These are phyloP conservation scores for Arctocebus calabarensis DNA, from an alignment of 2,797 vertebrate genomes.

Conservation along the genomic window DNA sequence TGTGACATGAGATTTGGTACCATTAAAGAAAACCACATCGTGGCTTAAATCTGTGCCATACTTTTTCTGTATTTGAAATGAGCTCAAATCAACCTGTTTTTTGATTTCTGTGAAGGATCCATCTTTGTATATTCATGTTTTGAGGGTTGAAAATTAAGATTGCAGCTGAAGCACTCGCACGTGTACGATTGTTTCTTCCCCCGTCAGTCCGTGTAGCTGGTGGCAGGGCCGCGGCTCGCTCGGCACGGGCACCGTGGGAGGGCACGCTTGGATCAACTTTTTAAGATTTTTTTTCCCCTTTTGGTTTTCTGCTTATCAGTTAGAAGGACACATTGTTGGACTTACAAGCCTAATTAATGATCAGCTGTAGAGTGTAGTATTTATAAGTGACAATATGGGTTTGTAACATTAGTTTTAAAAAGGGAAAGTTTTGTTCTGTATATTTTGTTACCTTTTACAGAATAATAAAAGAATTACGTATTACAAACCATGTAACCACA, in stretches of 20 bases:
- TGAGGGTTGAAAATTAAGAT: slow-evolving; percentile 37
- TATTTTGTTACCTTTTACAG: slow-evolving; percentile 95
- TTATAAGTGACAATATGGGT: slow-evolving; percentile 90
- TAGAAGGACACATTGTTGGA: slow-evolving; percentile 64
- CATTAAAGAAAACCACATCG: slow-evolving; percentile 62
- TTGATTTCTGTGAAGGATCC: slow-evolving; percentile 70
- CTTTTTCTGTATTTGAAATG: slow-evolving; percentile 30
- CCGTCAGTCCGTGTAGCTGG: slow-evolving; percentile 56
- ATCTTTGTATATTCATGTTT: slow-evolving; percentile 11
- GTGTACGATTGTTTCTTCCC: background rate
- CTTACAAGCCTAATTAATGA: slow-evolving; percentile 84
- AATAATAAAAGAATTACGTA: slow-evolving; percentile 88
- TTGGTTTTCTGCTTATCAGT: background rate
- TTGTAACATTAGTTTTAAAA: slow-evolving; percentile 89
- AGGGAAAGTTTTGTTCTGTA: slow-evolving; percentile 94
- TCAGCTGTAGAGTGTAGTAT: slow-evolving; percentile 92
- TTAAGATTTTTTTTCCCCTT: background rate
- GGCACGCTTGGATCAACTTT: slow-evolving; percentile 30
- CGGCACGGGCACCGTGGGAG: slow-evolving; percentile 37
- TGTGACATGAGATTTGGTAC: slow-evolving; percentile 53
- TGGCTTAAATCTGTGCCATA: slow-evolving; percentile 87
- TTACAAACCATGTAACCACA: slow-evolving; percentile 86
- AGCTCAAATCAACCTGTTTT: slow-evolving; percentile 33
- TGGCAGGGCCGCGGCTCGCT: slow-evolving; percentile 41
- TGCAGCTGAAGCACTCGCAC: background rate